These are phyloP conservation scores for Fopius arisanus DNA, from an alignment of 1,140 invertebrate species.

Conservation along the genomic window DNA sequence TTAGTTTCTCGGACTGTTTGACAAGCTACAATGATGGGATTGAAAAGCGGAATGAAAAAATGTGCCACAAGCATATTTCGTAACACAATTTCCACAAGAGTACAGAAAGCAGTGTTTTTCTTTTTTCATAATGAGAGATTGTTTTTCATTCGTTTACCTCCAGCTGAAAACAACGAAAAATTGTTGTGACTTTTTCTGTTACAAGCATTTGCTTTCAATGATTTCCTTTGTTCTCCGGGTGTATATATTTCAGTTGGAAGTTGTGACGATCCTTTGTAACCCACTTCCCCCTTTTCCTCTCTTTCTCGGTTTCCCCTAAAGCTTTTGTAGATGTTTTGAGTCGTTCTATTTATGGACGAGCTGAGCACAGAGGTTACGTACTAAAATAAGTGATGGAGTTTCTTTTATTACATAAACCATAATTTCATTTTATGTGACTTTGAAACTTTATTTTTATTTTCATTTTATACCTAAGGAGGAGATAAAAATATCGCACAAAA, in stretches of 20 bases:
- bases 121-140: no score
- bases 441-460: background rate
- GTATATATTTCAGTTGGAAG: background rate
- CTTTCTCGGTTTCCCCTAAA: background rate
- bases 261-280: background rate
- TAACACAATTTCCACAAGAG: no score
- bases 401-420: background rate
- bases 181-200: background rate
- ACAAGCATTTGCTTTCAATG: conserved; percentile 1
- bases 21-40: no score
- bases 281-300: background rate
- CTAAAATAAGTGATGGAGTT: background rate
- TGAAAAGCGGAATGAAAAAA: no score
- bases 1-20: no score
- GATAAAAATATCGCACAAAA: background rate
- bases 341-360: background rate
- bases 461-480: background rate
- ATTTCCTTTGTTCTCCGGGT: background rate
- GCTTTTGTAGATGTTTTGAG: background rate
- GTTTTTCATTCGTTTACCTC: background rate
- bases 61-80: no score
- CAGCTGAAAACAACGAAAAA: background rate
- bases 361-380: background rate
- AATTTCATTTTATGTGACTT: background rate
- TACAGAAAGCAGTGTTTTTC: no score